Conservation (phyloP, 1,140 invertebrate species). For the Trachymyrmex cornetzi region DNA sequence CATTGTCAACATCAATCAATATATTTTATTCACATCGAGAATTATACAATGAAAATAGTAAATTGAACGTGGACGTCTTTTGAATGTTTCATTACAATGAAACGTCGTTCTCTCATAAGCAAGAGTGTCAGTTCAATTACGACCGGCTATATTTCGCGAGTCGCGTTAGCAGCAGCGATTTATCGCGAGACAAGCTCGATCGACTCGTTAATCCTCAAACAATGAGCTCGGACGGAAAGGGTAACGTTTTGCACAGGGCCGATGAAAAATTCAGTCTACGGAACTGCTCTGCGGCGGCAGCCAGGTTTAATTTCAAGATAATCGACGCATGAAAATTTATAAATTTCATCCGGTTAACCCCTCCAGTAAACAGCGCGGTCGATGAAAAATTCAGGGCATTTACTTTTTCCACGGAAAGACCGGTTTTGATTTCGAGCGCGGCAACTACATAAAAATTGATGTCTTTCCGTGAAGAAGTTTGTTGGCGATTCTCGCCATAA, state of each 20-base stretch:
- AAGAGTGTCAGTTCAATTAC: conserved; percentile 44
- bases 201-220: conserved; percentile 56
- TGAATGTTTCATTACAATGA: conserved; percentile 45
- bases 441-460: conserved; percentile 17
- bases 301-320: conserved; percentile 55
- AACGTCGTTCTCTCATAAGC: conserved; percentile 44
- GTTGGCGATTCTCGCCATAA: conserved; percentile 7
- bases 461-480: conserved; percentile 8
- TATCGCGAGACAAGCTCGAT: conserved; percentile 35
- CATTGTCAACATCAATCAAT: conserved; percentile 3
- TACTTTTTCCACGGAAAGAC: conserved; percentile 20
- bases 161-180: conserved; percentile 36
- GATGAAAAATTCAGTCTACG: conserved; percentile 53
- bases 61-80: conserved; percentile 23
- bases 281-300: not conserved
- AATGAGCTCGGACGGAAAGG: conserved; percentile 39
- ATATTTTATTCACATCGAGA: conserved; percentile 13
- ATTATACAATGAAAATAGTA: conserved; percentile 14
- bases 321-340: conserved; percentile 64
- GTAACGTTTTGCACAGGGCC: conserved; percentile 10
- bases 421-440: conserved; percentile 37
- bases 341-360: conserved; percentile 53
- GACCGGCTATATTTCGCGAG: conserved; percentile 29
- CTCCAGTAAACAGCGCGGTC: conserved; percentile 38
- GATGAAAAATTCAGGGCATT: conserved; percentile 52